Conservation (phyloP, 2,797 vertebrate species). For the Lagodon rhomboides region DNA sequence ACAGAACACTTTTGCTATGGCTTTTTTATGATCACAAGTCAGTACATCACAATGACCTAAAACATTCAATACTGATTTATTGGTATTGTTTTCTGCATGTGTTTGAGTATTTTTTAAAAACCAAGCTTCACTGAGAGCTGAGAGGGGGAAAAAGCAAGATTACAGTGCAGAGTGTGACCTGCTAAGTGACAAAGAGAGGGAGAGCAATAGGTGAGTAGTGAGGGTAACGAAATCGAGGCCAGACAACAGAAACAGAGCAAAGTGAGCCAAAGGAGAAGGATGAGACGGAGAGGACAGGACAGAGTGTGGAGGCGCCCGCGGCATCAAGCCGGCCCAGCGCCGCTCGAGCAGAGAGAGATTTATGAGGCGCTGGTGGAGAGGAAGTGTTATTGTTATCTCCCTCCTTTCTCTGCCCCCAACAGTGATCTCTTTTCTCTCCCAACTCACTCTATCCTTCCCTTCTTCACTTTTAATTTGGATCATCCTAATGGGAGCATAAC, state of each 20-base stretch:
- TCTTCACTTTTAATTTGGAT: slow-evolving; percentile 61
- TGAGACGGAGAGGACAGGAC: slow-evolving; percentile 18
- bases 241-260: slow-evolving; percentile 2
- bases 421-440: slow-evolving; percentile 34
- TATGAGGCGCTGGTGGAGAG: slow-evolving; percentile 49
- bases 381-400: slow-evolving; percentile 43
- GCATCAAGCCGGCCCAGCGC: slow-evolving; percentile 26
- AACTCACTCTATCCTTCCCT: slow-evolving; percentile 24
- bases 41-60: background rate
- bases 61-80: background rate
- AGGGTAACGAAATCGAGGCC: slow-evolving; percentile 15
- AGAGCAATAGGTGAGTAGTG: slow-evolving; percentile 6
- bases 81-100: background rate
- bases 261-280: slow-evolving; percentile 20
- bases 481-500: slow-evolving; percentile 59
- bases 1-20: background rate
- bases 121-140: background rate
- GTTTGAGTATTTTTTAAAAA: background rate
- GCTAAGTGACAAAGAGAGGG: background rate
- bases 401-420: slow-evolving; percentile 40
- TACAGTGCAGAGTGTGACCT: background rate
- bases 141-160: background rate
- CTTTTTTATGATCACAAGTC: background rate
- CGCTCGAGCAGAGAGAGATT: slow-evolving; percentile 58
- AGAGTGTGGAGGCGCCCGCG: slow-evolving; percentile 29